Percentiles rank a stretch among this genome's conserved stretches.
Evolutionary conservation across 2,888 invertebrate species (phyloP).

Genomic region (Apomyelois bistriatella): DNA sequence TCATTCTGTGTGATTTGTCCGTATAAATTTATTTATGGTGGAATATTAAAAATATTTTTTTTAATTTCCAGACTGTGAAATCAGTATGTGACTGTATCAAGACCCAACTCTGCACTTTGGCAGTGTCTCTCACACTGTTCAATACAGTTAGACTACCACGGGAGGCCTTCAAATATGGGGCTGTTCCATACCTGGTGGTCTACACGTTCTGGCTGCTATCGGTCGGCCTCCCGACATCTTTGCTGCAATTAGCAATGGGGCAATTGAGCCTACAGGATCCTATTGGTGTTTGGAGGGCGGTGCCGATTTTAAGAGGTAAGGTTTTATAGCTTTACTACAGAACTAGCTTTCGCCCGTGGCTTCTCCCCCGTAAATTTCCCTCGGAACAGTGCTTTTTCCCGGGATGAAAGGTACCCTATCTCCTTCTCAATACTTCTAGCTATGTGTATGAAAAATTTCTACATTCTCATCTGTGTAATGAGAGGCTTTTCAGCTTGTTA

Average conservation of each 20-base stretch:
- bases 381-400: no score
- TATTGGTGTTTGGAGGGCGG: conserved; percentile 83
- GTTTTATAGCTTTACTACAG: background rate
- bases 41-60: no score
- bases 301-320: conserved; percentile 82
- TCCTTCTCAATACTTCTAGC: no score
- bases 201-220: conserved; percentile 76
- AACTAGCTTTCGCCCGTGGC: no score
- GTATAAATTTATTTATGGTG: no score
- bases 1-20: no score
- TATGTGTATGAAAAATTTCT: no score
- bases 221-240: conserved; percentile 79
- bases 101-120: conserved; percentile 77
- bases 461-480: no score
- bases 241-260: conserved; percentile 82
- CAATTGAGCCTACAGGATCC: conserved; percentile 84
- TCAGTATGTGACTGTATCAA: conserved; percentile 56
- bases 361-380: no score
- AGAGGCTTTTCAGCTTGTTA: no score
- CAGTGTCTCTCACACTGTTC: conserved; percentile 81
- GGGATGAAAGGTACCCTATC: no score
- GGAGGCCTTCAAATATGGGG: conserved; percentile 80
- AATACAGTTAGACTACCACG: conserved; percentile 81
- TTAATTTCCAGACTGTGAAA: conserved; percentile 57
- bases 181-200: conserved; percentile 81